Evolutionary conservation across 2,113 vertebrate genomes (phyloP), one percentile per base, ranked within the genome.

Genomic region (Mesocricetus auratus): DNA sequence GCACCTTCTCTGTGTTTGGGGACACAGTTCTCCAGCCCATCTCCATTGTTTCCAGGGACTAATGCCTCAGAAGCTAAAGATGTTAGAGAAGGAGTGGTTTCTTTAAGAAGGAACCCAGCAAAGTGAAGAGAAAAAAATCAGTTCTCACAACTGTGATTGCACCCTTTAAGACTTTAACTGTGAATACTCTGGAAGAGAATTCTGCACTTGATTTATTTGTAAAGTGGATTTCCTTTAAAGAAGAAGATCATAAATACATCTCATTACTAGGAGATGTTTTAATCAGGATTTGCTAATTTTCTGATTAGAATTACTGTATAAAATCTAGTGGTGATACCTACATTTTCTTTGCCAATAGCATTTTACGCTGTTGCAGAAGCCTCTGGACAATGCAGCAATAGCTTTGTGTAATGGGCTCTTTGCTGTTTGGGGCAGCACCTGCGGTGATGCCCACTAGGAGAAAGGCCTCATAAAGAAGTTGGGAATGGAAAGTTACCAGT

Each of bases 21-120:
- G 77, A 78, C 75, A 62, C 56, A 0, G 0, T 89, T 69, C 96
- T 79, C 56, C 90, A 91, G 86, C 3, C 91, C 94, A 82, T 98
- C 98, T 92, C 97, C 97, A 95, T 90, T 94, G 86, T 98, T 94
- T 93, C 86, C 96, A 97, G 96, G 97, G 97, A 97, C 97, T 96
- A 95, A 92, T 96, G 69, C 91, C 89, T 74, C 58, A 58, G 86
- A 93, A 66, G 90, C 73, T 77, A 64, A 53, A 50, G 68, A 91
- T 75, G 64, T 68, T 0, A 0, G 71, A 56, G 2, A 58, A 71
- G 19, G 73, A 79, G 22, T 64, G 56, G 42, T 69, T 87, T 89
- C 94, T 96, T 95, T 94, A 95, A 89, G 97, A 98, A 89, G 74
- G 98, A 98, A 94, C 96, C 97, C 97, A 91, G 94, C 73, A 96